Evolutionary conservation across 2,888 invertebrate genomes (phyloP).

Genomic region (Trissolcus japonicus): DNA sequence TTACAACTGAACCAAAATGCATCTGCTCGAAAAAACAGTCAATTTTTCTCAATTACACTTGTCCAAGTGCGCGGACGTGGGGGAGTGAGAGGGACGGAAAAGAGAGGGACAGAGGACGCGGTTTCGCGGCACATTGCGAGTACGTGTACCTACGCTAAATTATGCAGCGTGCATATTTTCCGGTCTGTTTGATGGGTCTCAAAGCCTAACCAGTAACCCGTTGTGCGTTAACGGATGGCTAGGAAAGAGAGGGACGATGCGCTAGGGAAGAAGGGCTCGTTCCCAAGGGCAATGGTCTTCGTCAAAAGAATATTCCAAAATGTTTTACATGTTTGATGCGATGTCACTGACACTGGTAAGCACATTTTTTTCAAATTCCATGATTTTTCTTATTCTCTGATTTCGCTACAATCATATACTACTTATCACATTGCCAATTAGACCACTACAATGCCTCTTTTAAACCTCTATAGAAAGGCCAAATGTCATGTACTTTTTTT

Average conservation of each 20-base stretch:
- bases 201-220: slow-evolving; percentile 60
- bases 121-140: slow-evolving; percentile 55
- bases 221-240: slow-evolving; percentile 59
- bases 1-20: slow-evolving; percentile 17
- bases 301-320: slow-evolving; percentile 58
- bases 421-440: too few species aligned
- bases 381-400: too few species aligned
- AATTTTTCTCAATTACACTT: slow-evolving; percentile 50
- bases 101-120: slow-evolving; percentile 39
- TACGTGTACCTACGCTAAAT: slow-evolving; percentile 67
- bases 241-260: slow-evolving; percentile 54
- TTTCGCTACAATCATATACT: too few species aligned
- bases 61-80: slow-evolving; percentile 40
- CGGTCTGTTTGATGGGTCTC: slow-evolving; percentile 75
- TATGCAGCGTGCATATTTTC: slow-evolving; percentile 76
- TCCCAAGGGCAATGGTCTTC: slow-evolving; percentile 57
- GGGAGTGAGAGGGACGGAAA: slow-evolving; percentile 25
- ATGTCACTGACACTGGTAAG: slow-evolving; percentile 36
- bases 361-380: too few species aligned
- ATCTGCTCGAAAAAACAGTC: slow-evolving; percentile 40
- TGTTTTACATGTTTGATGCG: slow-evolving; percentile 50
- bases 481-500: too few species aligned
- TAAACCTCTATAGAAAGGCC: too few species aligned
- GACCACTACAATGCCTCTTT: too few species aligned
- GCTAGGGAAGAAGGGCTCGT: slow-evolving; percentile 55